A percentile compares a stretch with the other conserved stretches of the same genome.
Evolutionary conservation across 2,888 invertebrate genomes (phyloP).

Genomic region (Sarcophaga subvicina): DNA sequence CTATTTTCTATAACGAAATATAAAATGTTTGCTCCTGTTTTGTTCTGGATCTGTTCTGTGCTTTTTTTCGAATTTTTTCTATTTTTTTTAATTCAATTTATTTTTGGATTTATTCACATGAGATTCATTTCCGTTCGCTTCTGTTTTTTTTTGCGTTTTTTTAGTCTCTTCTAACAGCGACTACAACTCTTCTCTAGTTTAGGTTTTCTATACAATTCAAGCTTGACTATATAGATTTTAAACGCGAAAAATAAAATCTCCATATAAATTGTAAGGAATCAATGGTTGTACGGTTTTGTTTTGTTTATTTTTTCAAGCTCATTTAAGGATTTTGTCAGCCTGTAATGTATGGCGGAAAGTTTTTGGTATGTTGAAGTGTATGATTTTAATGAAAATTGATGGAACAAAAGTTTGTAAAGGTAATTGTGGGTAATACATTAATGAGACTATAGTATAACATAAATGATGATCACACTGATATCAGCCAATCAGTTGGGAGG

Average conservation of each 20-base stretch:
- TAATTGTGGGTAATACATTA: slow-evolving; percentile 81
- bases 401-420: slow-evolving; percentile 80
- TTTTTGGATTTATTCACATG: slow-evolving; percentile 82
- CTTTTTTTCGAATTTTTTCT: slow-evolving; percentile 23
- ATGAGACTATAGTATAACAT: slow-evolving; percentile 68
- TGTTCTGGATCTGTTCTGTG: slow-evolving; percentile 40
- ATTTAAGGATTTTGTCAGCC: slow-evolving; percentile 36
- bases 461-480: slow-evolving; percentile 39
- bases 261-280: slow-evolving; percentile 64
- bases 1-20: slow-evolving; percentile 14
- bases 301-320: slow-evolving; percentile 15
- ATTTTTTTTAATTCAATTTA: slow-evolving; percentile 81
- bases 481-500: slow-evolving; percentile 45
- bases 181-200: slow-evolving; percentile 33
- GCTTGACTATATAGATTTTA: slow-evolving; percentile 49
- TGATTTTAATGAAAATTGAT: slow-evolving; percentile 80
- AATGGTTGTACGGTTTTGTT: slow-evolving; percentile 31
- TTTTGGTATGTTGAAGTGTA: slow-evolving; percentile 59
- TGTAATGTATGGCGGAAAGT: slow-evolving; percentile 37
- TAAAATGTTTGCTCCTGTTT: slow-evolving; percentile 30
- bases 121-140: slow-evolving; percentile 75
- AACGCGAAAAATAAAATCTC: slow-evolving; percentile 53
- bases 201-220: slow-evolving; percentile 51
- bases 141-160: slow-evolving; percentile 16
- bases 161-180: slow-evolving; percentile 5